A percentile compares a stretch with the other conserved stretches of the same genome.
phyloP scores from a whole-genome alignment of 2,113 vertebrate genomes.

The Neolamprologus caudopunctatus region DNA sequence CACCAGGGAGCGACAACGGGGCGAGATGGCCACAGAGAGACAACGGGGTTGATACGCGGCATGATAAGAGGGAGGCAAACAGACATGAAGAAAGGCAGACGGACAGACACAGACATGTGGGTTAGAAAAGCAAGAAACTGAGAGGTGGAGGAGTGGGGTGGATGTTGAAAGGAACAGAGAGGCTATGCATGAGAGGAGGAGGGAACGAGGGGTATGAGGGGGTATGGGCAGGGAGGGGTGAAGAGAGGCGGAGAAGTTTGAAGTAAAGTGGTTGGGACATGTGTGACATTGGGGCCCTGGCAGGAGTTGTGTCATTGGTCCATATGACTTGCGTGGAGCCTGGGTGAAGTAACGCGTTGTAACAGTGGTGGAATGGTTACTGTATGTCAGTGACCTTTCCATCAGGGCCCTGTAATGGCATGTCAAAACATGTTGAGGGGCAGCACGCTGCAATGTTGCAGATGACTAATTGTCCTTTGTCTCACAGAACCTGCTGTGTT shows the following conservation, averaged over 20 bases:
- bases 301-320: slow-evolving; percentile 64
- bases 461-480: slow-evolving; percentile 38
- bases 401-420: slow-evolving; percentile 51
- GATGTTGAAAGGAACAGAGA: slow-evolving; percentile 31
- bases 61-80: slow-evolving; percentile 6
- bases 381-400: slow-evolving; percentile 67
- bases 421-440: slow-evolving; percentile 59
- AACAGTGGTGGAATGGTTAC: slow-evolving; percentile 66
- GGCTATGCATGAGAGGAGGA: slow-evolving; percentile 18
- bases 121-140: slow-evolving; percentile 11
- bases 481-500: slow-evolving; percentile 6
- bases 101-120: background rate
- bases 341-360: slow-evolving; percentile 54
- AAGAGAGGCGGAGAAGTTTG: slow-evolving; percentile 46
- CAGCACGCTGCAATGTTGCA: background rate
- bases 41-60: background rate
- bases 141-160: background rate
- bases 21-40: background rate
- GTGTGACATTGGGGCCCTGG: slow-evolving; percentile 63
- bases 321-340: slow-evolving; percentile 54
- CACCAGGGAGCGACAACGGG: background rate
- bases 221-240: background rate
- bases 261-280: slow-evolving; percentile 64
- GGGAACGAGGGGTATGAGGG: background rate
- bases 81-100: background rate